These are phyloP conservation scores for Colostygia pectinataria DNA, from an alignment of 2,888 invertebrate genomes.

Conservation along the genomic window DNA sequence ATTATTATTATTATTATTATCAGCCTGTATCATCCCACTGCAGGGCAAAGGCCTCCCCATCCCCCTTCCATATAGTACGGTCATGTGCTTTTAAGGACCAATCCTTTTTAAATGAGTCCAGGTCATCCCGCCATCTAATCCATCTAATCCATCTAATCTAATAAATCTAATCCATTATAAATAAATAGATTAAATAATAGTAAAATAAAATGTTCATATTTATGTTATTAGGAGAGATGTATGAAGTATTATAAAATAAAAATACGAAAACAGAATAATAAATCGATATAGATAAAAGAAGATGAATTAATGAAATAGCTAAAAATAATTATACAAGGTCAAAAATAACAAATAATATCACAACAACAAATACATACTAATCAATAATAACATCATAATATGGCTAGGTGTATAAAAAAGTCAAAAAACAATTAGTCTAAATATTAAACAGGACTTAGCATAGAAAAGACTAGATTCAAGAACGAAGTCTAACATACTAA, in stretches of 20 bases:
- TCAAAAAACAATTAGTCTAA: constrained; percentile 40
- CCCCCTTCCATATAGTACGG: too few relatives aligned
- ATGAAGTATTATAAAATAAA: background rate
- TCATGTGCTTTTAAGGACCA: too few relatives aligned
- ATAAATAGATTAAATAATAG: constrained; percentile 22
- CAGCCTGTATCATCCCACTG: too few relatives aligned
- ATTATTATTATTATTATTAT: too few relatives aligned
- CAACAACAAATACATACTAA: constrained; percentile 36
- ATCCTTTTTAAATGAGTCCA: too few relatives aligned
- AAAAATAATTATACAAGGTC: constrained; percentile 6
- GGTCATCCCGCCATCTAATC: too few relatives aligned
- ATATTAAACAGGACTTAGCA: constrained; percentile 55
- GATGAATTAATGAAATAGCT: constrained; percentile 15
- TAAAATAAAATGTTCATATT: constrained; percentile 22
- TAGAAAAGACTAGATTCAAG: constrained; percentile 64
- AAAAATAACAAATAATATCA: constrained; percentile 35
- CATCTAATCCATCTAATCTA: too few relatives aligned
- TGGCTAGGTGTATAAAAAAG: constrained; percentile 29
- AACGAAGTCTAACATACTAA: constrained; percentile 43
- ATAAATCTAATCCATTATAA: too few relatives aligned
- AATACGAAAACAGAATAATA: background rate
- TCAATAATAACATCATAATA: constrained; percentile 34
- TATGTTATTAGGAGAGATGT: too few relatives aligned
- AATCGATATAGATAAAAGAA: constrained; percentile 5
- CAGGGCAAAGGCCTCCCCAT: too few relatives aligned